Evolutionary conservation across 2,888 invertebrate genomes (phyloP).

Genomic region (Acleris holmiana): DNA sequence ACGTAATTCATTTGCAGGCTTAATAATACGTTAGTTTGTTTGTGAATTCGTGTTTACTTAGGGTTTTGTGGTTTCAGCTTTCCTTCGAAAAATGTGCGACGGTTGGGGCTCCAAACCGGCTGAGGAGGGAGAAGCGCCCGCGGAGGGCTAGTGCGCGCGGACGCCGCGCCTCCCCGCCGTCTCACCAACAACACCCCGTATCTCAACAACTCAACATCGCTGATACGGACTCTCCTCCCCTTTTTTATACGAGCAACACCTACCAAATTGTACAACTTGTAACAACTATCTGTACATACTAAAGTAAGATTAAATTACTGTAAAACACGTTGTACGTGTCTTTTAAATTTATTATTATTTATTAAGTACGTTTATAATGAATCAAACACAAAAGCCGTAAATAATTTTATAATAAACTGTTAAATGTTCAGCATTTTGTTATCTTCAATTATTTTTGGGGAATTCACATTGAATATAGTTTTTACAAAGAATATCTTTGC

Average conservation of each 20-base stretch:
- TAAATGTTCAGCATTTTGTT: slow-evolving; percentile 70
- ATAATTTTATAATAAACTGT: slow-evolving; percentile 83
- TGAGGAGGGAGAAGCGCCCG: slow-evolving; percentile 60
- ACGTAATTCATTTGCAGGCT: slow-evolving; percentile 11
- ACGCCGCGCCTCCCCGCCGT: slow-evolving; percentile 45
- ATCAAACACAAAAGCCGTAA: slow-evolving; percentile 74
- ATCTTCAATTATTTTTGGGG: slow-evolving; percentile 57
- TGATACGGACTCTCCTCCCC: slow-evolving; percentile 69
- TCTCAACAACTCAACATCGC: slow-evolving; percentile 55
- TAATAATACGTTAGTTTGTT: not conserved
- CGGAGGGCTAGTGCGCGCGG: slow-evolving; percentile 57
- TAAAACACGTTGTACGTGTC: slow-evolving; percentile 82
- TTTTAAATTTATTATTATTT: slow-evolving; percentile 79
- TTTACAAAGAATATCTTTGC: slow-evolving; percentile 5
- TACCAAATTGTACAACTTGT: slow-evolving; percentile 73
- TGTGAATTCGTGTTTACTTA: not conserved
- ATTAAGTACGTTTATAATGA: slow-evolving; percentile 82
- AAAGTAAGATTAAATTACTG: slow-evolving; percentile 82
- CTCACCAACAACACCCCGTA: slow-evolving; percentile 59
- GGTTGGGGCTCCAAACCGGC: slow-evolving; percentile 75
- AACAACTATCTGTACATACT: slow-evolving; percentile 76
- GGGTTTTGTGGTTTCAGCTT: slow-evolving; percentile 83
- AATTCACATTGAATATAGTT: slow-evolving; percentile 11
- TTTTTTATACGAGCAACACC: slow-evolving; percentile 74
- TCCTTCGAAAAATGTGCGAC: slow-evolving; percentile 94